Base-by-base conservation (phyloP, 2,888 invertebrate species). In the Stenchaetothrips biformis region DNA sequence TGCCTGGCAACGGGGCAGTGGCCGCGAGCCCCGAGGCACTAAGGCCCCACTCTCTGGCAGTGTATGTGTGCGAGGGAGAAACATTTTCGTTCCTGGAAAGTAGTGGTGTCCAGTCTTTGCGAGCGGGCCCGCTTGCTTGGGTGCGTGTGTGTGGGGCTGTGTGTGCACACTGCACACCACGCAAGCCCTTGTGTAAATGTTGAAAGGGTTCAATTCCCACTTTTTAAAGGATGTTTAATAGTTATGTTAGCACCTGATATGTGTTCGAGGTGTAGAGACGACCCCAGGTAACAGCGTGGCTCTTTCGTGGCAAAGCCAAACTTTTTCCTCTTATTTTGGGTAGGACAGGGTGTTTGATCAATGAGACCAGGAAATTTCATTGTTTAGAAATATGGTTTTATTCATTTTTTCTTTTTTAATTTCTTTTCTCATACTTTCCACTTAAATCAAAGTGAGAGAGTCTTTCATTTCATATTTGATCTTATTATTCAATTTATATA, bases 401-500 rank as follows among this genome's bases (percentile, higher is more conserved):
- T 74, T 25, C n/a, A 21, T 74, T 74, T 74, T 74, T 74, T 25
- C 25, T 74, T 74, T 74, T 74, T 9, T 25, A 74, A 25, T 74
- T 74, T 74, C 21, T 74, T 74, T 74, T 74, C 67, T 74, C 6
- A 74, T 74, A 25, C 67, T 11, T 74, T 25, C 25, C 67, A 74
- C 67, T 74, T 74, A 25, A 18, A 25, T 25, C 67, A 74, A 74
- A 74, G 67, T 74, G 67, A 74, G 25, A 74, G 25, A 74, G 67
- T 74, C 67, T 74, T 74, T 74, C 67, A 74, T 74, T 18, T 13
- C 53, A 74, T 37, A 37, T 74, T 74, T 74, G 67, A 74, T 74
- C 67, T 74, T 74, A 25, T 74, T n/a, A 67, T 74, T 74, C 67
- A 74, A n/a, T 74, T 74, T 25, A 74, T 74, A 74, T 74, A 74